phyloP scores from a whole-genome alignment of 2,797 vertebrate species.

The Gastrophryne carolinensis region DNA sequence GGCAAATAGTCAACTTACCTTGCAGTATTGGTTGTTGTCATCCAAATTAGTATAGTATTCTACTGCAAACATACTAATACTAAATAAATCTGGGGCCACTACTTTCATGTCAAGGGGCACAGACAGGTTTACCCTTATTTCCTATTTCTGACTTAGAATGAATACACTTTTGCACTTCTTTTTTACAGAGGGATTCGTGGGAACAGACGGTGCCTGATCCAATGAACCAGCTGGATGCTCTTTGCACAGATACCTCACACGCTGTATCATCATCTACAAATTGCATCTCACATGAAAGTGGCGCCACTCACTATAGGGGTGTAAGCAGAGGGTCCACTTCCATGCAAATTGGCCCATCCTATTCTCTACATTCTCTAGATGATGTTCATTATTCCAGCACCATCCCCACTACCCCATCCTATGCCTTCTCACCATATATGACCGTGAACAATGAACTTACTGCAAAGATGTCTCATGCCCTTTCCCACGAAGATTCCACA shows the following conservation, averaged over 20 bases:
- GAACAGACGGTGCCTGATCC: conserved; percentile 75
- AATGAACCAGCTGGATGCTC: conserved; percentile 70
- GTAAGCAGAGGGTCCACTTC: conserved; percentile 68
- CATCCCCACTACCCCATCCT: conserved; percentile 68
- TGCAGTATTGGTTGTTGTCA: too few relatives aligned
- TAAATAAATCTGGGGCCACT: too few relatives aligned
- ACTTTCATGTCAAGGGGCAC: too few relatives aligned
- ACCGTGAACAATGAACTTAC: conserved; percentile 71
- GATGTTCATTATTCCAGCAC: conserved; percentile 77
- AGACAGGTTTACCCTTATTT: too few relatives aligned
- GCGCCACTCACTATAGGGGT: conserved; percentile 71
- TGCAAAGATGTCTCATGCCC: conserved; percentile 72
- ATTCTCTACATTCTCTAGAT: conserved; percentile 80
- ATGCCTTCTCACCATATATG: conserved; percentile 74
- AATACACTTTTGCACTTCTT: too few relatives aligned
- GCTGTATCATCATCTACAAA: conserved; percentile 58
- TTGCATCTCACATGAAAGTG: conserved; percentile 70
- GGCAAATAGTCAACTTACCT: too few relatives aligned
- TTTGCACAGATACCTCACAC: conserved; percentile 72
- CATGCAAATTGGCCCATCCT: conserved; percentile 70
- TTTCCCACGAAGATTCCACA: conserved; percentile 64
- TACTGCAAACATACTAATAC: too few relatives aligned
- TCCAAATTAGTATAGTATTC: too few relatives aligned
- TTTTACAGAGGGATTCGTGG: conserved; percentile 84
- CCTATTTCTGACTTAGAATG: too few relatives aligned